phyloP scores from a whole-genome alignment of 2,797 vertebrate genomes.

The Semotilus atromaculatus region DNA sequence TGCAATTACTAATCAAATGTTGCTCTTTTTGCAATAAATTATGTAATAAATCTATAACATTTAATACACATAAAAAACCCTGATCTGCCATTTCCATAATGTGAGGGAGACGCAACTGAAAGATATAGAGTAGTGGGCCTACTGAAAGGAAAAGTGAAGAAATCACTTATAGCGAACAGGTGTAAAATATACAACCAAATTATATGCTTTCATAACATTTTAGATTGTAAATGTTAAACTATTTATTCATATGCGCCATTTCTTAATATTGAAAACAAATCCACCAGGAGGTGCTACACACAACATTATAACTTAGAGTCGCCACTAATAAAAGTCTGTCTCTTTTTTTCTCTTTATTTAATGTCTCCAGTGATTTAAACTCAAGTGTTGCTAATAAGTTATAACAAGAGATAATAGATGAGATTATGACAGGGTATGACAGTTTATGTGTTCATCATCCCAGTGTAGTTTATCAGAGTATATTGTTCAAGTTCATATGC shows the following conservation, averaged over 20 bases:
- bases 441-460: background rate
- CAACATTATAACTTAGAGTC: background rate
- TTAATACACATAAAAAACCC: background rate
- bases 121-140: background rate
- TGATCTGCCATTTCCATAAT: background rate
- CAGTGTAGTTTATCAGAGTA: background rate
- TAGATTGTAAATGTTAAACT: background rate
- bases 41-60: background rate
- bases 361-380: background rate
- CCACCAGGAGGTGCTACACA: conserved; percentile 48
- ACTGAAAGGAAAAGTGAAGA: background rate
- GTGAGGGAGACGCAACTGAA: background rate
- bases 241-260: background rate
- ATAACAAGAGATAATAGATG: background rate
- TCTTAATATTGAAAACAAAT: background rate
- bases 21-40: background rate
- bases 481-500: background rate
- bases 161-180: background rate
- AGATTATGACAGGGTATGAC: background rate
- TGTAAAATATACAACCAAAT: background rate
- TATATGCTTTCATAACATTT: background rate
- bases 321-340: background rate
- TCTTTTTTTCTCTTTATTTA: background rate
- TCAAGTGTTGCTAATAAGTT: background rate
- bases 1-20: background rate